phyloP scores from a whole-genome alignment of 2,888 invertebrate species.

The Zaprionus obscuricornis region DNA sequence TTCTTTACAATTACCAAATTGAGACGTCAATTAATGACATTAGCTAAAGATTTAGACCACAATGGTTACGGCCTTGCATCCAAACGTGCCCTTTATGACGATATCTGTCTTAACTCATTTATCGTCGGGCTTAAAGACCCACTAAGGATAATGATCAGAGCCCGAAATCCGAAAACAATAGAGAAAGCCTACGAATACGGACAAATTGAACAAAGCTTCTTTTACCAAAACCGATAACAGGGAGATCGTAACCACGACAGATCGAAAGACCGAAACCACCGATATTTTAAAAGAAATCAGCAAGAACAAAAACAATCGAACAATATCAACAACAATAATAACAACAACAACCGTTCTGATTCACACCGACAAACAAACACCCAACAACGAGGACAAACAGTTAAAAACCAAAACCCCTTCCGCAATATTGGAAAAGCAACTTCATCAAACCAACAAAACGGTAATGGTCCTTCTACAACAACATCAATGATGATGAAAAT shows the following conservation, averaged over 20 bases:
- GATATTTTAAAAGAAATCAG: not conserved
- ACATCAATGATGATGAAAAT: constrained; percentile 22
- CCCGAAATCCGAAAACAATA: not conserved
- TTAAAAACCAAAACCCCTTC: not conserved
- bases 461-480: no score
- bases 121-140: not conserved
- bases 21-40: not conserved
- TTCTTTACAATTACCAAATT: not conserved
- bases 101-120: not conserved
- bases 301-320: not conserved
- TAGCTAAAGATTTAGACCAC: not conserved
- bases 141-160: no score
- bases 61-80: not conserved
- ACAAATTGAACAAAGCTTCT: not conserved
- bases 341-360: not conserved
- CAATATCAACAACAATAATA: not conserved
- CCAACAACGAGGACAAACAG: not conserved
- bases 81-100: not conserved
- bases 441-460: not conserved
- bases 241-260: not conserved
- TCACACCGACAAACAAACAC: not conserved
- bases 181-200: not conserved
- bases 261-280: not conserved
- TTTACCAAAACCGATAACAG: not conserved
- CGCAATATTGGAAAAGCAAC: not conserved